phyloP scores from a whole-genome alignment of 2,888 invertebrate genomes.

The Lucinisca nassula region DNA sequence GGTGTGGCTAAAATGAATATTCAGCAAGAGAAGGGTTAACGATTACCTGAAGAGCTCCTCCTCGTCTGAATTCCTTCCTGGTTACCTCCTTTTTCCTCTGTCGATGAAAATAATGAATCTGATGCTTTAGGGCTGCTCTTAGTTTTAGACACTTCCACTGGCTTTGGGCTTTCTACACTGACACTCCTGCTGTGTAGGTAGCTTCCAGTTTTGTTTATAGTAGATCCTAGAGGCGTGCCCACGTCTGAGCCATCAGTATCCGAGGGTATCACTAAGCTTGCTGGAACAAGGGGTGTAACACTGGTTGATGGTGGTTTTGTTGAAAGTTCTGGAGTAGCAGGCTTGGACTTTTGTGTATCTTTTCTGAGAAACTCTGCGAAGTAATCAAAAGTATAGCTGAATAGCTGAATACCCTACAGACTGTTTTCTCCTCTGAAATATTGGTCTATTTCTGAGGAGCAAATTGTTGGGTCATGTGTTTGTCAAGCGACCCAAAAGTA shows the following conservation, averaged over 20 bases:
- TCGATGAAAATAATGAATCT: slow-evolving; percentile 53
- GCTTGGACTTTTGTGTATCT: neutral
- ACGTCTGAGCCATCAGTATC: slow-evolving; percentile 36
- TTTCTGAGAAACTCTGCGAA: neutral
- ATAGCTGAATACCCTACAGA: too few relatives aligned
- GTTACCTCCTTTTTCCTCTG: slow-evolving; percentile 32
- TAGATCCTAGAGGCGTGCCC: slow-evolving; percentile 62
- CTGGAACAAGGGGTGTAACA: neutral
- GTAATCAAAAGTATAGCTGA: too few relatives aligned
- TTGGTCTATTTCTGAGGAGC: too few relatives aligned
- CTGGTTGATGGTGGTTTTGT: neutral
- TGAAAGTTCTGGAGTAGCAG: neutral
- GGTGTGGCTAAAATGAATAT: too few relatives aligned
- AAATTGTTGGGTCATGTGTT: too few relatives aligned
- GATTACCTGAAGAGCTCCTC: neutral
- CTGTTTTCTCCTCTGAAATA: too few relatives aligned
- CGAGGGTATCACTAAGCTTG: neutral
- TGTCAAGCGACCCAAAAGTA: too few relatives aligned
- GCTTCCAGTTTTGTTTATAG: slow-evolving; percentile 69
- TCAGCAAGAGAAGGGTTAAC: too few relatives aligned
- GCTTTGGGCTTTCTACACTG: slow-evolving; percentile 48
- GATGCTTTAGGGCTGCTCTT: slow-evolving; percentile 20
- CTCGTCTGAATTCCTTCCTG: neutral
- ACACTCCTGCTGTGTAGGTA: slow-evolving; percentile 50
- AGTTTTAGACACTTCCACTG: neutral